A percentile compares a stretch with the other conserved stretches of the same genome.
These are phyloP conservation scores for Criorhina ranunculi DNA, from an alignment of 2,888 invertebrate genomes.

Conservation along the genomic window DNA sequence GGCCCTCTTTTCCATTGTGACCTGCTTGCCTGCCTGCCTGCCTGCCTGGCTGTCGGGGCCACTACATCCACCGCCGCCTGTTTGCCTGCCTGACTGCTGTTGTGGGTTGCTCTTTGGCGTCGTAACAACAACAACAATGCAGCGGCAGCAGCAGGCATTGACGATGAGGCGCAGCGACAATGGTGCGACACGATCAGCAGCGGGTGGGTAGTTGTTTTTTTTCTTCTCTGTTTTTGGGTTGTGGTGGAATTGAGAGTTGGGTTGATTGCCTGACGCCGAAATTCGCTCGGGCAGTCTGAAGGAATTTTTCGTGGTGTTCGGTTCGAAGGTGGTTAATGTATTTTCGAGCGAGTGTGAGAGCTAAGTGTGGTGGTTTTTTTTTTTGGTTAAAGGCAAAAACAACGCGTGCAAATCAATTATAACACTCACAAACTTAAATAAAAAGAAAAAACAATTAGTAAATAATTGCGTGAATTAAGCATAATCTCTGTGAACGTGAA, in stretches of 20 bases:
- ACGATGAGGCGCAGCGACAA: slow-evolving; percentile 75
- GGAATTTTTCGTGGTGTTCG: slow-evolving; percentile 72
- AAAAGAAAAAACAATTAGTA: slow-evolving; percentile 13
- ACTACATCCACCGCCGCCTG: slow-evolving; percentile 54
- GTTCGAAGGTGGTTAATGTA: slow-evolving; percentile 54
- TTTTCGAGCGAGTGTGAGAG: slow-evolving; percentile 8
- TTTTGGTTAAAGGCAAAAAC: slow-evolving; percentile 29
- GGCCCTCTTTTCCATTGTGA: slow-evolving; percentile 67
- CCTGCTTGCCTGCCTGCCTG: slow-evolving; percentile 61
- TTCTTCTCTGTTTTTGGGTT: slow-evolving; percentile 53
- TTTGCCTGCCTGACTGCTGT: slow-evolving; percentile 67
- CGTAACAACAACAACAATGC: slow-evolving; percentile 20
- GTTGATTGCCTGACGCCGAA: slow-evolving; percentile 75
- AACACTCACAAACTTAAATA: not conserved
- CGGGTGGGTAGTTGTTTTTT: slow-evolving; percentile 71
- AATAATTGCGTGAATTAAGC: slow-evolving; percentile 18
- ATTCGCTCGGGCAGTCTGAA: slow-evolving; percentile 69
- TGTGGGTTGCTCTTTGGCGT: slow-evolving; percentile 74
- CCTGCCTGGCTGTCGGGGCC: slow-evolving; percentile 50
- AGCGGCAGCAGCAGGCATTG: slow-evolving; percentile 43
- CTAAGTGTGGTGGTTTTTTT: slow-evolving; percentile 24
- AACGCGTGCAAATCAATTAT: slow-evolving; percentile 22
- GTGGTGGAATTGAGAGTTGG: slow-evolving; percentile 70
- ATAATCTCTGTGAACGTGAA: slow-evolving; percentile 34
- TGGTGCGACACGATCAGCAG: slow-evolving; percentile 76